Conservation (phyloP, 2,797 vertebrate species). For the Paguma larvata region DNA sequence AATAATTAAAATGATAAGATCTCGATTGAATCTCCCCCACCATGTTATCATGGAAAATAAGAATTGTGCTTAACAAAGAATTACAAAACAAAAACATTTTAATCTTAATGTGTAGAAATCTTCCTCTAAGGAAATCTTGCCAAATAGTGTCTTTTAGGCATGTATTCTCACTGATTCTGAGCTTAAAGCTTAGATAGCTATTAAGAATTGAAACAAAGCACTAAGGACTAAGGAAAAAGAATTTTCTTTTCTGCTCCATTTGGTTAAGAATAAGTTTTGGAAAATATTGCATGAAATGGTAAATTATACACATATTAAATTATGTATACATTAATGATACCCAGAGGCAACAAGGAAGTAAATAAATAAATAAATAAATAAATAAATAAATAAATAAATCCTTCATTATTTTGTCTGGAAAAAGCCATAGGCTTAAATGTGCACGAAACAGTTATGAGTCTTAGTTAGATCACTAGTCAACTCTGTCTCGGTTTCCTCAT, state of each 20-base stretch:
- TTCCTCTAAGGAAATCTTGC: neutral
- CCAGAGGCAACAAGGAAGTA: neutral
- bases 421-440: neutral
- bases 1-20: neutral
- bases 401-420: neutral
- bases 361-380: neutral
- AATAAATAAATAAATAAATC: neutral
- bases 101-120: neutral
- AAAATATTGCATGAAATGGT: neutral
- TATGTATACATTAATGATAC: neutral
- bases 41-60: neutral
- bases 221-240: neutral
- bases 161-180: neutral
- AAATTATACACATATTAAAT: neutral
- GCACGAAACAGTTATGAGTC: neutral
- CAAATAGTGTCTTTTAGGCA: neutral
- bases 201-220: conserved; percentile 50
- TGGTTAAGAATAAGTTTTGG: neutral
- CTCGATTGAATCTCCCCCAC: neutral
- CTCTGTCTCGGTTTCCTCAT: neutral
- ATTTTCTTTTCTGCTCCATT: neutral
- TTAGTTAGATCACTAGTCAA: neutral
- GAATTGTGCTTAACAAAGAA: neutral
- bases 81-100: neutral
- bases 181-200: neutral